A percentile compares a stretch with the other conserved stretches of the same genome.
Conservation (phyloP, 2,888 invertebrate species). For the Acanthococcus lagerstroemiae region DNA sequence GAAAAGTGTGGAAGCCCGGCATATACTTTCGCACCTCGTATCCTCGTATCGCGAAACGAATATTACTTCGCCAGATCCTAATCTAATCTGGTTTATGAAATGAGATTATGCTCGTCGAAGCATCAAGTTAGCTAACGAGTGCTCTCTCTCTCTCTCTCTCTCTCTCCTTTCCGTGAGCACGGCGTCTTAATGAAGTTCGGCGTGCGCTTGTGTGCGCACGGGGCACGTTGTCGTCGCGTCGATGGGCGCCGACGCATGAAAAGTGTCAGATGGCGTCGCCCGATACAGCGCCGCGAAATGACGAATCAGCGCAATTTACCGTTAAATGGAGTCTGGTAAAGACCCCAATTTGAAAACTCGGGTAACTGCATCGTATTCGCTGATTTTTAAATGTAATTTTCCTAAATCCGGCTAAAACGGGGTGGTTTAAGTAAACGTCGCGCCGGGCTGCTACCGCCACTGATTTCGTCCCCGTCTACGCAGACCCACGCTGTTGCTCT, state of each 20-base stretch:
- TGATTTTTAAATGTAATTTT: slow-evolving; percentile 27
- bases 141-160: background rate
- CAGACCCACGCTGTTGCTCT: no score
- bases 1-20: no score
- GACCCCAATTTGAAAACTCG: slow-evolving; percentile 23
- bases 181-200: background rate
- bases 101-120: slow-evolving; percentile 25
- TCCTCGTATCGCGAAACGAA: no score
- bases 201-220: no score
- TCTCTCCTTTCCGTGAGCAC: background rate
- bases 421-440: no score
- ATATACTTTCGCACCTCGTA: no score
- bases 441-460: background rate
- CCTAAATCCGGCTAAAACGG: slow-evolving; percentile 12
- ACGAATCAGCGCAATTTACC: slow-evolving; percentile 29
- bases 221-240: slow-evolving; percentile 12
- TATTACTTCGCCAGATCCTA: background rate
- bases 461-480: no score
- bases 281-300: slow-evolving; percentile 8
- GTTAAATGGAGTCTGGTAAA: slow-evolving; percentile 26
- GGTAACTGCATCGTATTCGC: slow-evolving; percentile 13
- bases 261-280: slow-evolving; percentile 10
- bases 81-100: slow-evolving; percentile 21
- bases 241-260: slow-evolving; percentile 17
- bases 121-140: slow-evolving; percentile 24